Conservation (phyloP, 1,140 invertebrate species). For the Brachionus koreanus region DNA sequence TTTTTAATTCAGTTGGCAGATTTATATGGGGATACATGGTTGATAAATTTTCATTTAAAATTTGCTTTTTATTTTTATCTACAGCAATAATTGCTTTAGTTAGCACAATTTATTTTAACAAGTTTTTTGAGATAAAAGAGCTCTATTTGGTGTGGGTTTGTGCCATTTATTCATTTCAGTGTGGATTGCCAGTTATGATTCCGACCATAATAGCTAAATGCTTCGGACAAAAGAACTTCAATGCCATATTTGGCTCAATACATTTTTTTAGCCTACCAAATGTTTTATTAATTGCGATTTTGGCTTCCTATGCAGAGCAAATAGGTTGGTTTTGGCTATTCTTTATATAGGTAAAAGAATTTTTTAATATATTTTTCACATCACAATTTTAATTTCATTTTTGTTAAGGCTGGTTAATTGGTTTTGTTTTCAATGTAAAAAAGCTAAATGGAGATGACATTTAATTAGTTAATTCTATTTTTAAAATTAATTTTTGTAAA, state of each 20-base stretch:
- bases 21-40: slow-evolving; percentile 48
- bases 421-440: neutral
- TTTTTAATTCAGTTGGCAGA: slow-evolving; percentile 48
- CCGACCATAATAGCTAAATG: slow-evolving; percentile 12
- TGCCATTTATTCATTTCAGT: neutral
- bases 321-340: slow-evolving; percentile 19
- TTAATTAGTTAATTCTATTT: neutral
- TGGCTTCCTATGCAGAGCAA: neutral
- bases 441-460: neutral
- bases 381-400: too few species aligned
- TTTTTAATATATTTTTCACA: neutral
- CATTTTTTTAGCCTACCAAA: neutral
- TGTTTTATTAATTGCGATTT: neutral
- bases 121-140: neutral
- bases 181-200: neutral
- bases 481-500: neutral
- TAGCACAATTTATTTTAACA: neutral
- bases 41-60: slow-evolving; percentile 46
- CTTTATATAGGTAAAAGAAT: neutral
- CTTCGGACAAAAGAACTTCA: slow-evolving; percentile 39
- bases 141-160: slow-evolving; percentile 2
- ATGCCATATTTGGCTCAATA: slow-evolving; percentile 5
- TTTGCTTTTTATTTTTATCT: slow-evolving; percentile 14
- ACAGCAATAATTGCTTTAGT: neutral
- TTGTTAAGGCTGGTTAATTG: neutral